Evolutionary conservation across 2,888 invertebrate species (phyloP), one percentile per base, ranked within the genome.

Genomic region (Brassicogethes aeneus): DNA sequence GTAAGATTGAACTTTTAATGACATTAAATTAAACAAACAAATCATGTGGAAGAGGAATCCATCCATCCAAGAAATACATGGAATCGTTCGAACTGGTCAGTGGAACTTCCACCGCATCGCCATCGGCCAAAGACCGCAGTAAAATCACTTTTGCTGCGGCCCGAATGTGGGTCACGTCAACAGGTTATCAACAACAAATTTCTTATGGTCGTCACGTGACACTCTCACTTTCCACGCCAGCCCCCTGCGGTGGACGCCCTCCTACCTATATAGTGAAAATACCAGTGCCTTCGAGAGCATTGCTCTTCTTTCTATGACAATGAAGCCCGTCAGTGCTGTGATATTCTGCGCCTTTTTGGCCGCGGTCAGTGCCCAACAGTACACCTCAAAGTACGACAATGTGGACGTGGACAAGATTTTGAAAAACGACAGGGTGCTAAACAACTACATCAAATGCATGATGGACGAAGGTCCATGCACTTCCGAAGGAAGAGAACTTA

Each of bases 361-460:
- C 17, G 51, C 50, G 15, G 43, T 54, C 7, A 46, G 49, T 5
- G 57, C 56, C 10, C 56, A 59, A 17, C 53, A 53, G 32, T 43
- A 46, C 41, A 46, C 71, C 5, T 67, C 54, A 41, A 73, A 73
- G 58, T 77, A 72, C 54, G 75, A 75, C 56, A 70, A 73, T 48
- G 62, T 78, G 35, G 73, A 79, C 54, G 66, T 80, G 12, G 77
- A 79, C 43, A 68, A 66, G 42, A 75, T 79, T 48, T 62, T 80
- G 33, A 59, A 61, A 38, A 79, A 78, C 55, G 66, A 70, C 29
- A 65, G 77, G 16, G 69, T 79, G 14, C 66, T 79, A 5, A 69
- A 69, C n/a, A 75, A 72, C 60, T 79, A 79, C 57, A 73, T 79
- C 50, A 74, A 73, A 51, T 80, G 79, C 53, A 59, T 79, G 58